Evolutionary conservation across 2,888 invertebrate species (phyloP).

Genomic region (Odontothrips loti): DNA sequence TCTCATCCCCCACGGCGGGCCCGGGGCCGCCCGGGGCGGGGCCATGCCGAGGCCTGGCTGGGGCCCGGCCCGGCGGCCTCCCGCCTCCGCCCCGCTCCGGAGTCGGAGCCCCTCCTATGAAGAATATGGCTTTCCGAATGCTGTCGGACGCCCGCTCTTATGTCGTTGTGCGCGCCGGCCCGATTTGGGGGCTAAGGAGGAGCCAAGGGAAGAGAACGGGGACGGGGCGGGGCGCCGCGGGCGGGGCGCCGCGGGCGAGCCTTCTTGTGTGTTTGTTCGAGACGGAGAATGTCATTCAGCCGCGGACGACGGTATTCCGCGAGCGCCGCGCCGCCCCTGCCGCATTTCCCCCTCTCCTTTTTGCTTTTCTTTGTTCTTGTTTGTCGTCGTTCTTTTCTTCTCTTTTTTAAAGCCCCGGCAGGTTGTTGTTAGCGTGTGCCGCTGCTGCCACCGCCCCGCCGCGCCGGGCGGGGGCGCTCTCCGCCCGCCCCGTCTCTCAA

Average conservation of each 20-base stretch:
- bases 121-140: conserved; percentile 11
- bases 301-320: background rate
- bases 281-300: background rate
- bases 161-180: background rate
- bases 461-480: background rate
- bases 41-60: too few species aligned
- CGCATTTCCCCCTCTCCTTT: background rate
- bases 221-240: too few species aligned
- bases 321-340: too few species aligned
- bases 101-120: background rate
- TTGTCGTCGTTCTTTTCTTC: background rate
- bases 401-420: background rate
- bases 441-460: background rate
- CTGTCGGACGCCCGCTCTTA: background rate
- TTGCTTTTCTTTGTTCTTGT: background rate
- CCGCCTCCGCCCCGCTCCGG: too few species aligned
- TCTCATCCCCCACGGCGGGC: too few species aligned
- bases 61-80: background rate
- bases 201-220: too few species aligned
- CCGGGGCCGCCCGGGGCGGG: too few species aligned
- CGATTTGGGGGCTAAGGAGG: background rate
- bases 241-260: background rate
- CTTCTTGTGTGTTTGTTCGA: background rate
- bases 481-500: background rate
- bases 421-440: background rate